Evolutionary conservation across 1,140 invertebrate genomes (phyloP), one percentile per base, ranked within the genome.

Genomic region (Helicoverpa armigera): DNA sequence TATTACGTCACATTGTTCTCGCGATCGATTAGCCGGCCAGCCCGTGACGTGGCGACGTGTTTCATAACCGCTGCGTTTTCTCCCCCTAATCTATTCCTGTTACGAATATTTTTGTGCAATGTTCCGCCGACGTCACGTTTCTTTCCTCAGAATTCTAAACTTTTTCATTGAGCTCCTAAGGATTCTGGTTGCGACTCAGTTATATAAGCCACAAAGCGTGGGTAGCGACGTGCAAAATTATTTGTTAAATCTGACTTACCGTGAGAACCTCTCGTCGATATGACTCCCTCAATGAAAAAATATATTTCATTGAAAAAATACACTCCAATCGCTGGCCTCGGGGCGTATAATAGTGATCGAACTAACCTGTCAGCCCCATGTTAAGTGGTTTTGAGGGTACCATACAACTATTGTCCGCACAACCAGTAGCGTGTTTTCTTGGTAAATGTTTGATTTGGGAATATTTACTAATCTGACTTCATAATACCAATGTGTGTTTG

Each of bases 311-410:
- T 87, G 86, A 92, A 93, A 92, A 94, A 94, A 94, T 88, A 88
- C 87, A 86, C 88, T 90, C 85, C 85, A 91, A 92, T 92, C 90
- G 88, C 87, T 88, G 83, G 92, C 92, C 90, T 82, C 88, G 86
- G 89, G 92, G 88, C 88, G 88, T 90, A 90, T 92, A 89, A 91
- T 91, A 94, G 91, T 93, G 90, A 92, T 92, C 93, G 92, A 94
- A 94, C 90, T 92, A 94, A 94, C 91, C 93, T 94, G 93, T 94
- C 93, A 94, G 90, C 83, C 93, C 93, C 93, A 94, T 92, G 93
- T 94, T 94, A 93, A 94, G 92, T 93, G 91, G 90, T 93, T 94
- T 91, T 89, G 90, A 92, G 89, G 91, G 92, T 89, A 92, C 90
- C 87, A 90, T 87, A 85, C 78, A 79, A 67, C 92, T 83, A 93